Percentiles rank a stretch among this genome's conserved stretches.
Evolutionary conservation across 2,113 vertebrate genomes (phyloP).

Genomic region (Amphiprion ocellaris): DNA sequence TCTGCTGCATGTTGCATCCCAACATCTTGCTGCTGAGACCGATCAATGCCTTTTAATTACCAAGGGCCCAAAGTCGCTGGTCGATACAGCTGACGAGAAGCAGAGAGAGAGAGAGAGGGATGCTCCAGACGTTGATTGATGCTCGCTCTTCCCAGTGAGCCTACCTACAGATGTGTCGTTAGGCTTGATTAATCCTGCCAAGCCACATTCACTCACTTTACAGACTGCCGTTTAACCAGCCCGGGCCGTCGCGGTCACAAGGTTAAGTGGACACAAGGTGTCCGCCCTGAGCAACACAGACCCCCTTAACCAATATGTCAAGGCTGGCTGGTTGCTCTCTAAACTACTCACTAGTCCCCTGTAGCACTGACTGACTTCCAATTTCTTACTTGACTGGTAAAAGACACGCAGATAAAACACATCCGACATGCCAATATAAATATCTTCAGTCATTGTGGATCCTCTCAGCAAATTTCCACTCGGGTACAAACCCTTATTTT

Average conservation of each 20-base stretch:
- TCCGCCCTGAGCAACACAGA: conserved; percentile 22
- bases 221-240: conserved; percentile 50
- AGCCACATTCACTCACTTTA: conserved; percentile 66
- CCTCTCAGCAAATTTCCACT: conserved; percentile 3
- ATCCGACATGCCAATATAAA: background rate
- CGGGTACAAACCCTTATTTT: background rate
- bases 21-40: conserved; percentile 62
- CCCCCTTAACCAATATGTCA: conserved; percentile 50
- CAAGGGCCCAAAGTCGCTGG: conserved; percentile 69
- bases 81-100: conserved; percentile 79
- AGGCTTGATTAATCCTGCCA: conserved; percentile 74
- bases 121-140: conserved; percentile 75
- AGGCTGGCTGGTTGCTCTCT: conserved; percentile 6
- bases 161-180: conserved; percentile 71
- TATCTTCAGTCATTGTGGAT: background rate
- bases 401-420: background rate
- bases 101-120: conserved; percentile 40
- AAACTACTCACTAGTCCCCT: background rate
- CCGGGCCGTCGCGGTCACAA: conserved; percentile 49
- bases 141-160: conserved; percentile 46
- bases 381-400: conserved; percentile 6
- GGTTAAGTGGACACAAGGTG: conserved; percentile 72
- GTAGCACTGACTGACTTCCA: background rate
- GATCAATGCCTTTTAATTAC: conserved; percentile 87
- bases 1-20: conserved; percentile 55